Evolutionary conservation across 2,113 vertebrate genomes (phyloP), one percentile per base, ranked within the genome.

Genomic region (Semnornis frantzii): DNA sequence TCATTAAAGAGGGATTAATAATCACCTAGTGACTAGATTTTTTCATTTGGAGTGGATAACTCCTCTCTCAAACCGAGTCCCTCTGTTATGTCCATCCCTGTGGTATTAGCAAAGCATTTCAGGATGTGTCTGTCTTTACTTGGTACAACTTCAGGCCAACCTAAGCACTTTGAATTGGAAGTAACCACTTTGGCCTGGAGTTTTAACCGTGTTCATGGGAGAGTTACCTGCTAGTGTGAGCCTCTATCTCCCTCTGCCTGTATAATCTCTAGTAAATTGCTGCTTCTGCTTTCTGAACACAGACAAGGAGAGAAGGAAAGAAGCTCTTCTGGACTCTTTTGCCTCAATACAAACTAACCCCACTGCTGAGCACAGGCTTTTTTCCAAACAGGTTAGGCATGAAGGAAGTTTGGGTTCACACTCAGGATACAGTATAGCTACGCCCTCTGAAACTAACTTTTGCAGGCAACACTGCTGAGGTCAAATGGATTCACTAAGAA

Each of bases 1-100:
- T 92, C 58, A 68, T 89, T 95, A 88, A 88, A 83, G 42, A 80
- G 34, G 79, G 88, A 77, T 42, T 71, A 85, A 88, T 93, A 92
- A 91, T 96, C 92, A 93, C 17, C 4, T 23, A 48, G 18, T 84
- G 63, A 91, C 55, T 68, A 82, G 27, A 87, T 48, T 87, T 93
- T 93, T 90, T 94, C 44, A 76, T 82, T 73, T 84, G 63, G 24
- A 82, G 74, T n/a, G 46, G 68, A 86, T 80, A 93, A 63, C 68
- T 91, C 42, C 33, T 63, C 69, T 94, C 79, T 92, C 34, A 64
- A 71, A 68, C 25, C 21, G n/a, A 27, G 79, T 89, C 48, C 39
- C 44, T 60, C 6, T 73, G 69, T 85, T 54, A 59, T 90, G 31
- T 16, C 65, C 1, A 1, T 80, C 85, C 48, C 60, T 55, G 28